Evolutionary conservation across 2,113 vertebrate genomes (phyloP).

Genomic region (Melospiza georgiana): DNA sequence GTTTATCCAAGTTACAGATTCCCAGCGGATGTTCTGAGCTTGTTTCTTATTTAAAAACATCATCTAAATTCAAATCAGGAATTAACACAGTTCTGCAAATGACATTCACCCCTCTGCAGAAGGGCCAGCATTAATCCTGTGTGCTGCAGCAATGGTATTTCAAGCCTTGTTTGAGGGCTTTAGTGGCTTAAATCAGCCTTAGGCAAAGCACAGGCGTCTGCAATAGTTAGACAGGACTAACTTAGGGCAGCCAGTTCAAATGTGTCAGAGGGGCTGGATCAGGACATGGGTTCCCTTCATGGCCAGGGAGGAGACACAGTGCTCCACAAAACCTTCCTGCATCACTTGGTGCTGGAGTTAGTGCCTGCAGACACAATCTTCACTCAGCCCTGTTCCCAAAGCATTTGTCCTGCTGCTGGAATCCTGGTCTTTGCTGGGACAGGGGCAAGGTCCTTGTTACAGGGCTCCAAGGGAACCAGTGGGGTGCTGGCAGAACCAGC

Average conservation of each 20-base stretch:
- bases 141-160: not conserved
- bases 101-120: constrained; percentile 45
- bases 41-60: constrained; percentile 58
- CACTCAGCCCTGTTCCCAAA: not conserved
- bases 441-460: not conserved
- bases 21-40: constrained; percentile 27
- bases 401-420: not conserved
- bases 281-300: accelerated
- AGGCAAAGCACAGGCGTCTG: not conserved
- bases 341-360: not conserved
- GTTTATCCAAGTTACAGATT: constrained; percentile 46
- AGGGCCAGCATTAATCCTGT: constrained; percentile 38
- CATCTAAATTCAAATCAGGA: constrained; percentile 63
- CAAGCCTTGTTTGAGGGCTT: constrained; percentile 4
- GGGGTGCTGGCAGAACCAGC: not conserved
- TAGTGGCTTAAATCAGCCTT: not conserved
- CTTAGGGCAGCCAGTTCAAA: not conserved
- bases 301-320: not conserved
- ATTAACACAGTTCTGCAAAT: constrained; percentile 50
- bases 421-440: not conserved
- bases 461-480: accelerated
- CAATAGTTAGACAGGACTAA: not conserved
- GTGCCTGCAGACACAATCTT: not conserved
- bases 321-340: not conserved
- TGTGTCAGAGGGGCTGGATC: not conserved